Percentiles rank a stretch among this genome's conserved stretches.
Evolutionary conservation across 2,113 vertebrate species (phyloP).

Genomic region (Dipodomys merriami): DNA sequence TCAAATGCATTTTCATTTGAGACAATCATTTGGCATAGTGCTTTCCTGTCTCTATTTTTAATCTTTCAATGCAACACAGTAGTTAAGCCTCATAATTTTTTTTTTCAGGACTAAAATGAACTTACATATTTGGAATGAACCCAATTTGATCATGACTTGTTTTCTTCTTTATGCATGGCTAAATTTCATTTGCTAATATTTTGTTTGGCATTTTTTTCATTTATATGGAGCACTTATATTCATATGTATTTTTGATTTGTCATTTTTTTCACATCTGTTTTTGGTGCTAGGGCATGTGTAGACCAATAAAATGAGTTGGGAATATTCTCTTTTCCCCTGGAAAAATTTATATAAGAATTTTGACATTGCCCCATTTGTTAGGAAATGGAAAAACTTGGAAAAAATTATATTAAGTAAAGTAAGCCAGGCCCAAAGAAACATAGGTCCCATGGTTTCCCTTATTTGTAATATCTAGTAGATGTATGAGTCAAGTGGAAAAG

Average conservation of each 20-base stretch:
- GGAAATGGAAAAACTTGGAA: too few relatives aligned
- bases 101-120: constrained; percentile 39
- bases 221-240: background rate
- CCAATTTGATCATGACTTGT: constrained; percentile 13
- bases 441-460: too few relatives aligned
- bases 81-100: constrained; percentile 8
- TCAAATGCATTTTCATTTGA: constrained; percentile 28
- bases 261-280: constrained; percentile 39
- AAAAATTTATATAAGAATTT: background rate
- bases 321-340: constrained; percentile 8
- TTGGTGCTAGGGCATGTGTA: background rate
- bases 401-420: too few relatives aligned
- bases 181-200: constrained; percentile 45
- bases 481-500: too few relatives aligned
- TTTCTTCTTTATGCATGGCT: constrained; percentile 15
- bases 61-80: background rate
- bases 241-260: constrained; percentile 28
- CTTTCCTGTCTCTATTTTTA: constrained; percentile 10
- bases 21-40: background rate
- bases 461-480: too few relatives aligned
- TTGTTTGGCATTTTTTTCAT: constrained; percentile 3
- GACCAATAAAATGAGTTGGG: constrained; percentile 38
- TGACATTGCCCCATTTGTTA: too few relatives aligned
- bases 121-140: constrained; percentile 33
- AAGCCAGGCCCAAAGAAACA: too few relatives aligned